Evolutionary conservation across 2,797 vertebrate species (phyloP).

Genomic region (Cetoscarus ocellatus): DNA sequence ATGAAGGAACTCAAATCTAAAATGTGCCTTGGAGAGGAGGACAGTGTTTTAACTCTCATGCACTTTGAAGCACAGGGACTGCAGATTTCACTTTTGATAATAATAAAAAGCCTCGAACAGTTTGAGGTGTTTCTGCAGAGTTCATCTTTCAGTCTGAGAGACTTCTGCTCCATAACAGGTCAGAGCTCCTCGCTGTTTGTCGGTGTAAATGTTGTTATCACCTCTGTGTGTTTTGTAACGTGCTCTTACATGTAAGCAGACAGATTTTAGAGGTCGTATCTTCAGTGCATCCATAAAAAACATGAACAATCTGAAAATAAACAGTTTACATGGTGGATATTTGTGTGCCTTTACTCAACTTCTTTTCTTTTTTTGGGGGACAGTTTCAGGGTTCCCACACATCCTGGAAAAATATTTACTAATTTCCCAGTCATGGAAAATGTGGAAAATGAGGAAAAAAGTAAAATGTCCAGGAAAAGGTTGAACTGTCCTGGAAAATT

Average conservation of each 20-base stretch:
- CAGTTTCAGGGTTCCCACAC: no score
- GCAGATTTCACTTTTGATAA: constrained; percentile 46
- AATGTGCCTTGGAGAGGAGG: constrained; percentile 77
- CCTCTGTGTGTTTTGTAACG: constrained; percentile 52
- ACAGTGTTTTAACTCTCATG: constrained; percentile 38
- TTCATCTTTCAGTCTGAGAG: constrained; percentile 19
- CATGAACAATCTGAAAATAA: constrained; percentile 59
- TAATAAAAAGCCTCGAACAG: not conserved
- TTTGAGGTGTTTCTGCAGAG: constrained; percentile 24
- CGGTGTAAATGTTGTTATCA: constrained; percentile 35
- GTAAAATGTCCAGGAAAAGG: no score
- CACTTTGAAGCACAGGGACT: constrained; percentile 61
- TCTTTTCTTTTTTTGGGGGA: no score
- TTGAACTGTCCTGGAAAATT: no score
- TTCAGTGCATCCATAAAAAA: constrained; percentile 36
- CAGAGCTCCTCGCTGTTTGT: constrained; percentile 8
- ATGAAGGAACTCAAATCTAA: constrained; percentile 49
- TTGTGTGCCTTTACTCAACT: not conserved
- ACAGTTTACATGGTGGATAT: constrained; percentile 29
- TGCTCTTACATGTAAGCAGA: constrained; percentile 40
- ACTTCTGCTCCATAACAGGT: constrained; percentile 8
- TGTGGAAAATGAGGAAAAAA: no score
- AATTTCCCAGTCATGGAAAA: no score
- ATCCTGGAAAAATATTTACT: no score
- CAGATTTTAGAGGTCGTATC: constrained; percentile 46